Conservation (phyloP, 2,888 invertebrate genomes). For the Unio pictorum region DNA sequence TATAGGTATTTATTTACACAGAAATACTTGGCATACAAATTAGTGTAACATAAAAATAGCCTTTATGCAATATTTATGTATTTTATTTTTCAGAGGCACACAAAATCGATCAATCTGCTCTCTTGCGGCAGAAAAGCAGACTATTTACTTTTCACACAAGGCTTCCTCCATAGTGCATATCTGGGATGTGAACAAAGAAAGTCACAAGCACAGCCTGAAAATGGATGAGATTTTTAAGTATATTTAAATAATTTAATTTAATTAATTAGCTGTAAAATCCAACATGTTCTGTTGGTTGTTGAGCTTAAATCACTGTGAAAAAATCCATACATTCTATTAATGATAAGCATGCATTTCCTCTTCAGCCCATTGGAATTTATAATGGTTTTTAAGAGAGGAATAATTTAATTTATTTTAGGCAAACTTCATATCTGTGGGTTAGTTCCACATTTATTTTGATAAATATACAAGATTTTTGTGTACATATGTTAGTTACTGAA, state of each 20-base stretch:
- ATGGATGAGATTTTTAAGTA: constrained; percentile 8
- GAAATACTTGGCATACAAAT: not conserved
- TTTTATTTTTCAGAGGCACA: constrained; percentile 20
- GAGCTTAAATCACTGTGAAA: no score
- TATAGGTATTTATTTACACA: not conserved
- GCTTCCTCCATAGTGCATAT: constrained; percentile 79
- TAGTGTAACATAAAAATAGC: not conserved
- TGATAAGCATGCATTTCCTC: no score
- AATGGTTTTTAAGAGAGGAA: no score
- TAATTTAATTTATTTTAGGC: no score
- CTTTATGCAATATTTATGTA: not conserved
- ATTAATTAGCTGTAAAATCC: no score
- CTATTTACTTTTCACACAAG: constrained; percentile 49
- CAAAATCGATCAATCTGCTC: constrained; percentile 41
- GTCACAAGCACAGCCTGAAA: constrained; percentile 70
- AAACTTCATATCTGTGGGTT: no score
- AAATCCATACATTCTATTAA: no score
- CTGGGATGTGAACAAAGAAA: constrained; percentile 86
- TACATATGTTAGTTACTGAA: no score
- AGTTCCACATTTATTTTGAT: no score
- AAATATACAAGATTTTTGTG: no score
- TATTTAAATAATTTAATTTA: not conserved
- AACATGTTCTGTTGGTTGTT: no score
- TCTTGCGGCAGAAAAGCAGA: constrained; percentile 46
- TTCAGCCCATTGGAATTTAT: no score